phyloP scores from a whole-genome alignment of 2,797 vertebrate genomes.

The Enteromius argenteus region DNA sequence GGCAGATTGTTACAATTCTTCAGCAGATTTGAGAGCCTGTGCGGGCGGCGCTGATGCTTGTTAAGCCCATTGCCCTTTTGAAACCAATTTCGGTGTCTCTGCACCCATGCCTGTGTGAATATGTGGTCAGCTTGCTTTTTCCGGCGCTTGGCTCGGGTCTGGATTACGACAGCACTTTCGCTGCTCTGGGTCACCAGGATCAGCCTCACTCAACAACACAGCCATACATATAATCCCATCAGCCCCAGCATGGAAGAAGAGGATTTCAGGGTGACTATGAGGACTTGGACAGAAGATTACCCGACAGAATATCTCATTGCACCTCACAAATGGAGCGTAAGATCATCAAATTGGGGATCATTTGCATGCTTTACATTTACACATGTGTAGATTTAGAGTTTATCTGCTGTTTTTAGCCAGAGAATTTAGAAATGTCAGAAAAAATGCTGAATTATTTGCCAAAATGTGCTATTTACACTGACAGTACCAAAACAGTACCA shows the following conservation, averaged over 20 bases:
- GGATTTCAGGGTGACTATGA: slow-evolving; percentile 29
- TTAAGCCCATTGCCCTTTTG: slow-evolving; percentile 40
- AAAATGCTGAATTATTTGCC: too few species aligned
- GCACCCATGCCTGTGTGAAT: not conserved
- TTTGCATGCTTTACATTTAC: slow-evolving; percentile 41
- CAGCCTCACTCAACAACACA: slow-evolving; percentile 36
- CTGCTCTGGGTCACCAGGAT: slow-evolving; percentile 26
- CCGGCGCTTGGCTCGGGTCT: not conserved
- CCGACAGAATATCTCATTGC: not conserved
- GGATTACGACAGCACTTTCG: slow-evolving; percentile 32
- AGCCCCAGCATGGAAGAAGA: slow-evolving; percentile 20
- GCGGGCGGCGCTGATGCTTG: slow-evolving; percentile 2
- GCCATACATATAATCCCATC: slow-evolving; percentile 34
- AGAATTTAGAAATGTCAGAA: not conserved
- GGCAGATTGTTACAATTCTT: slow-evolving; percentile 44
- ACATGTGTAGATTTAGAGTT: not conserved
- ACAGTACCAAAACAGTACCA: not conserved
- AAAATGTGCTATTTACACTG: not conserved
- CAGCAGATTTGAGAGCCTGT: slow-evolving; percentile 23
- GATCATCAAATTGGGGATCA: not conserved
- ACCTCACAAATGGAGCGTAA: slow-evolving; percentile 18
- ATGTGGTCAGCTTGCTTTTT: slow-evolving; percentile 22
- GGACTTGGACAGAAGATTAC: slow-evolving; percentile 25
- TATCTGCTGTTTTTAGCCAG: not conserved
- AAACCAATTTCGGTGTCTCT: slow-evolving; percentile 37